Evolutionary conservation across 2,113 vertebrate species (phyloP).

Genomic region (Aegithalos caudatus): DNA sequence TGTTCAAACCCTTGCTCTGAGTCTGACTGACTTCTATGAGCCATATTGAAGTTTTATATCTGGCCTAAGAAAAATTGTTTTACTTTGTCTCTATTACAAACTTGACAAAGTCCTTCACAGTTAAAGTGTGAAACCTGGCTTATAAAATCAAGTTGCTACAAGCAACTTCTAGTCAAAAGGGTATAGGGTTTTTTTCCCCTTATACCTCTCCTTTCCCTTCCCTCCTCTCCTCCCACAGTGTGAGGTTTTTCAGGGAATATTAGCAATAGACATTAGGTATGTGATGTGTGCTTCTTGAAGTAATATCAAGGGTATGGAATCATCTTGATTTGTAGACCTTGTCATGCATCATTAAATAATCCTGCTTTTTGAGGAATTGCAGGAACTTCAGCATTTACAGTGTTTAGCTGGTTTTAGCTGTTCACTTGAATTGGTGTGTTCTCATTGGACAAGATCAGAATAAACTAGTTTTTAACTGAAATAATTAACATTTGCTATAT

Average conservation of each 20-base stretch:
- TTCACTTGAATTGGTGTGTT: neutral
- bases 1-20: neutral
- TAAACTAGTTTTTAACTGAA: neutral
- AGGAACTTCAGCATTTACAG: neutral
- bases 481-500: neutral
- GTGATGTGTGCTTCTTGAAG: neutral
- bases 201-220: neutral
- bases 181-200: neutral
- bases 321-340: neutral
- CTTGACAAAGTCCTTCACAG: neutral
- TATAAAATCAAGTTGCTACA: neutral
- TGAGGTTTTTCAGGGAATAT: neutral
- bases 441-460: neutral
- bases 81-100: neutral
- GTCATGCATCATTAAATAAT: neutral
- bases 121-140: neutral
- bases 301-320: neutral
- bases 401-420: neutral
- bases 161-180: neutral
- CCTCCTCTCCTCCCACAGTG: accelerated
- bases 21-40: neutral
- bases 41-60: neutral
- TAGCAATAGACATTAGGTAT: neutral
- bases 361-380: neutral
- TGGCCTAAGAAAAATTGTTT: neutral